Evolutionary conservation across 53 echinoderm and acorn worm genomes (phyloP).

Genomic region (Actinopyga echinites): DNA sequence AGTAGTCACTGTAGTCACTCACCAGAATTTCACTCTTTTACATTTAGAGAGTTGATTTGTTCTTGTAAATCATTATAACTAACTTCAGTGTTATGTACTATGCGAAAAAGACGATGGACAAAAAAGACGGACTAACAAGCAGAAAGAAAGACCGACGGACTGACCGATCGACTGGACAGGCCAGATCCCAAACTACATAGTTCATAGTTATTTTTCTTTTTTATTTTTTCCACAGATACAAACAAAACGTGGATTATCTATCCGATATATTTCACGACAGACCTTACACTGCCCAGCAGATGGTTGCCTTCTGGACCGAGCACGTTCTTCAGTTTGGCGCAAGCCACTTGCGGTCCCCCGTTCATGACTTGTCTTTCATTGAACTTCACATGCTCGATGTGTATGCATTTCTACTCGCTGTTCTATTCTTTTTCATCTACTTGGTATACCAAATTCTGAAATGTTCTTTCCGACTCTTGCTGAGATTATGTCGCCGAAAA

Average conservation of each 20-base stretch:
- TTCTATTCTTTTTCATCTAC: neutral
- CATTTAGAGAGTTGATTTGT: too few relatives aligned
- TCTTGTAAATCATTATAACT: too few relatives aligned
- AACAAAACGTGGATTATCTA: neutral
- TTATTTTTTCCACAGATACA: neutral
- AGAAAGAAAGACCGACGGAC: too few relatives aligned
- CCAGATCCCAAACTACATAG: too few relatives aligned
- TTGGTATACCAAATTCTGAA: neutral
- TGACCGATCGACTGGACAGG: too few relatives aligned
- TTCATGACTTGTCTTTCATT: slow-evolving; percentile 55
- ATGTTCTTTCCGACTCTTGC: neutral
- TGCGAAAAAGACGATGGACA: too few relatives aligned
- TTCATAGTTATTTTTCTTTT: neutral
- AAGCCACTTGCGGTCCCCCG: slow-evolving; percentile 53
- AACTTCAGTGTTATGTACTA: too few relatives aligned
- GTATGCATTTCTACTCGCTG: slow-evolving; percentile 2
- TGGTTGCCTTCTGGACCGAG: slow-evolving; percentile 59
- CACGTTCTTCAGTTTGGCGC: slow-evolving; percentile 56
- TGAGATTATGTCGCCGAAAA: too few relatives aligned
- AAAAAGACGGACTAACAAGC: too few relatives aligned
- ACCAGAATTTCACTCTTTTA: too few relatives aligned
- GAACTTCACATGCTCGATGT: slow-evolving; percentile 63
- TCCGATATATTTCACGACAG: slow-evolving; percentile 51
- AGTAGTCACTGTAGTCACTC: too few relatives aligned
- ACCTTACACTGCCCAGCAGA: slow-evolving; percentile 39